Evolutionary conservation across 2,113 vertebrate species (phyloP), one percentile per base, ranked within the genome.

Genomic region (Agelaius phoeniceus): DNA sequence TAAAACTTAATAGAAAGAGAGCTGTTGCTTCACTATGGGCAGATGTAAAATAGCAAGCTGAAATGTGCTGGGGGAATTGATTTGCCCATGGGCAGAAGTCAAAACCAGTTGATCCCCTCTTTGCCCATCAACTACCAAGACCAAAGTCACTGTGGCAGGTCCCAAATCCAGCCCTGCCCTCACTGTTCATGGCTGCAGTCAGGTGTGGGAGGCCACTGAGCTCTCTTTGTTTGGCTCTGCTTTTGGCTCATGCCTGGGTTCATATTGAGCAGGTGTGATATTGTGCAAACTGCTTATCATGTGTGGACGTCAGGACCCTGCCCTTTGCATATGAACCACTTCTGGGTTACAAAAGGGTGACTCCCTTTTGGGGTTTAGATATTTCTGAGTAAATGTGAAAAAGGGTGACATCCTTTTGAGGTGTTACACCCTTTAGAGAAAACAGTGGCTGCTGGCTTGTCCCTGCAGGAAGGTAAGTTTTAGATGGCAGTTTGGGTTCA

Each of bases 271-370:
- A 65, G 27, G 12, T 44, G 31, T 51, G 49, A 30, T 44, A 24
- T 0, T 28, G 46, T 66, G 39, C n/a, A 71, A 49, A 67, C 12
- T 9, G 12, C 7, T 43, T 89, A 8, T 16, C 0, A 0, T 48
- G 33, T 28, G 54, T 46, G 62, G 14, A 26, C 61, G 39, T 20
- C 33, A 84, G 44, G 39, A 39, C 0, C 0, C 24, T 20, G 11
- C 9, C n/a, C 10, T 71, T 11, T n/a, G 48, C 26, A 13, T 20
- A 11, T 11, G 16, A 82, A 24, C 20, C 12, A 17, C 26, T 22
- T 26, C 35, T 49, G 15, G 49, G 48, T 37, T 68, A 43, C 39
- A 8, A 12, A 61, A 18, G 35, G 35, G 35, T 61, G 35, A 37
- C 24, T 26, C 15, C 23, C 35, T 37, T 37, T 27, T 61, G 58